Evolutionary conservation across 2,797 vertebrate species (phyloP).

Genomic region (Muscicapa comitata): DNA sequence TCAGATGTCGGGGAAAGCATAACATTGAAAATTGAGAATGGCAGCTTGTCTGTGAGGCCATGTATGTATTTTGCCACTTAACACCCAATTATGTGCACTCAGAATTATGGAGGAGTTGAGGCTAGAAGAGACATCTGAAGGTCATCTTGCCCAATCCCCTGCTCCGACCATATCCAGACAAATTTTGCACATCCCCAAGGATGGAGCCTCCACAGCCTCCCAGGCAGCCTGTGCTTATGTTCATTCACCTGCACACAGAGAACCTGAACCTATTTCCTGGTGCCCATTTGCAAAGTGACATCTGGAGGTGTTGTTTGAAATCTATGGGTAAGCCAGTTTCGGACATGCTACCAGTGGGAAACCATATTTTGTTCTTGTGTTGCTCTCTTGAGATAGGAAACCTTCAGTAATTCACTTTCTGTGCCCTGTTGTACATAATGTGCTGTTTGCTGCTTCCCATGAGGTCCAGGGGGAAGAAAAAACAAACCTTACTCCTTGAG

Average conservation of each 20-base stretch:
- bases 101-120: not conserved
- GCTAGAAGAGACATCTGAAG: not conserved
- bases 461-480: not conserved
- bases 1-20: not conserved
- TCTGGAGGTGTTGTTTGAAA: not conserved
- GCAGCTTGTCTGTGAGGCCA: not conserved
- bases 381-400: not conserved
- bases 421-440: not conserved
- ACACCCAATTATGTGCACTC: not conserved
- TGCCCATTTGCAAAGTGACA: not conserved
- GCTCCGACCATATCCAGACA: not conserved
- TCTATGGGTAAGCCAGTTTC: not conserved
- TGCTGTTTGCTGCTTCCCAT: not conserved
- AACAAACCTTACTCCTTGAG: not conserved
- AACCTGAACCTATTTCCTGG: not conserved
- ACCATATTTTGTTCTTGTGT: not conserved
- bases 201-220: not conserved
- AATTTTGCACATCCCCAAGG: not conserved
- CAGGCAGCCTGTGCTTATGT: not conserved
- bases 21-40: not conserved
- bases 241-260: not conserved
- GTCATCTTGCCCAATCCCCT: not conserved
- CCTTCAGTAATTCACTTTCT: not conserved
- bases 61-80: not conserved
- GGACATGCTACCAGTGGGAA: not conserved